These are phyloP conservation scores for Cabera pusaria DNA, from an alignment of 2,888 invertebrate genomes.

Conservation along the genomic window DNA sequence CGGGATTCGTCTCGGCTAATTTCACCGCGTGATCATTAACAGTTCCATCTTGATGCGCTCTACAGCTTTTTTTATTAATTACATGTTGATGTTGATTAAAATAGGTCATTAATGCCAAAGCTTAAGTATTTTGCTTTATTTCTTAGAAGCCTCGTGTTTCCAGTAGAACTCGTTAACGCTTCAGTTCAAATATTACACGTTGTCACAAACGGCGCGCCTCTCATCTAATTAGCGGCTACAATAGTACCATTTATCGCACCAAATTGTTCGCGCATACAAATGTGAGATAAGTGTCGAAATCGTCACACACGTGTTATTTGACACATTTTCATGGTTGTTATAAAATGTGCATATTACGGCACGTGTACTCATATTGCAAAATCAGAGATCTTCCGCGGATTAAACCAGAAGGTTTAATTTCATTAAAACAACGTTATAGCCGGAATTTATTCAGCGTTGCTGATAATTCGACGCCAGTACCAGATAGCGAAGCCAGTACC, in stretches of 20 bases:
- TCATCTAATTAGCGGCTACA: slow-evolving; percentile 9
- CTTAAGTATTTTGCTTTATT: too few species aligned
- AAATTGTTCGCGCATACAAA: slow-evolving; percentile 20
- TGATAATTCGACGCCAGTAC: too few species aligned
- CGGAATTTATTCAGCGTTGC: slow-evolving; percentile 5
- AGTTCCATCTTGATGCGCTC: slow-evolving; percentile 25
- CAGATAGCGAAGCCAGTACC: too few species aligned
- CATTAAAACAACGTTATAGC: background rate
- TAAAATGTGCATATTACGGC: slow-evolving; percentile 3
- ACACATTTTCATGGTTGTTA: too few species aligned
- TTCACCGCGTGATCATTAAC: slow-evolving; percentile 24
- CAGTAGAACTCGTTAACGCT: too few species aligned
- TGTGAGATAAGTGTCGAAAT: slow-evolving; percentile 27
- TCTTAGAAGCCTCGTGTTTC: too few species aligned
- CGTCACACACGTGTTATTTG: slow-evolving; percentile 18
- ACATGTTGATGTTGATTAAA: slow-evolving; percentile 16
- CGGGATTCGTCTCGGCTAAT: slow-evolving; percentile 18
- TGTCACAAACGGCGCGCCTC: slow-evolving; percentile 5
- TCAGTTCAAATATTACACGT: slow-evolving; percentile 5
- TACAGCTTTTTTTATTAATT: slow-evolving; percentile 21
- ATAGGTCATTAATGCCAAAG: slow-evolving; percentile 19
- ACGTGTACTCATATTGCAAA: slow-evolving; percentile 10
- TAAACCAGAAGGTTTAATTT: slow-evolving; percentile 4
- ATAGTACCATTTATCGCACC: slow-evolving; percentile 26
- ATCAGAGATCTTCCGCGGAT: background rate